Evolutionary conservation across 2,888 invertebrate species (phyloP).

Genomic region (Athalia circularis): DNA sequence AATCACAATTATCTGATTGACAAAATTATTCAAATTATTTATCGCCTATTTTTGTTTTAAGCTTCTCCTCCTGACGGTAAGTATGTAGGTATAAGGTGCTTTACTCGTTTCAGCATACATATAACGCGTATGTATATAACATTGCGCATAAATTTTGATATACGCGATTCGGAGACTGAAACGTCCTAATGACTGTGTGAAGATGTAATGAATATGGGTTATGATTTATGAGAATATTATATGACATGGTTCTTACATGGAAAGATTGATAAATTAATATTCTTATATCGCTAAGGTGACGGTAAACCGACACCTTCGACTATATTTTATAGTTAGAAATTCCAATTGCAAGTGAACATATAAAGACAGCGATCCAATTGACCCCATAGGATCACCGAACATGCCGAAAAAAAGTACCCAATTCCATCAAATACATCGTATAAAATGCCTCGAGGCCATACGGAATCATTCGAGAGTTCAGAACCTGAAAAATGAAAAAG

Average conservation of each 20-base stretch:
- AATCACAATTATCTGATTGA: constrained; percentile 27
- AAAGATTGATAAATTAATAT: constrained; percentile 69
- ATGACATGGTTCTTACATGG: constrained; percentile 68
- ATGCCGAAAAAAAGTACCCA: no score
- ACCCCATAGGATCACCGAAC: not conserved
- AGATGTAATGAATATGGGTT: constrained; percentile 54
- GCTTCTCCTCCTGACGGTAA: no score
- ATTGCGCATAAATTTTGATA: not conserved
- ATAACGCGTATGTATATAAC: not conserved
- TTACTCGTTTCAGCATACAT: no score
- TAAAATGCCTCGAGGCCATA: no score
- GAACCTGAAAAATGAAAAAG: not conserved
- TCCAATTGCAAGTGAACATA: not conserved
- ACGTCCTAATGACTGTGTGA: constrained; percentile 58
- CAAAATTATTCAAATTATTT: constrained; percentile 25
- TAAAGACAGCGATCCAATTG: not conserved
- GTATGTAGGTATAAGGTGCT: no score
- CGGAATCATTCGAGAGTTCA: not conserved
- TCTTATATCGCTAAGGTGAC: constrained; percentile 50
- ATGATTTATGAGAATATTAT: constrained; percentile 68
- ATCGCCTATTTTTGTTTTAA: no score
- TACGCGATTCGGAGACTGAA: not conserved
- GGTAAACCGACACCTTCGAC: constrained; percentile 48
- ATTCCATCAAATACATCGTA: not conserved
- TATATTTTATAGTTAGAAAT: not conserved